Conservation (phyloP, 2,888 invertebrate genomes). For the Lypha dubia region DNA sequence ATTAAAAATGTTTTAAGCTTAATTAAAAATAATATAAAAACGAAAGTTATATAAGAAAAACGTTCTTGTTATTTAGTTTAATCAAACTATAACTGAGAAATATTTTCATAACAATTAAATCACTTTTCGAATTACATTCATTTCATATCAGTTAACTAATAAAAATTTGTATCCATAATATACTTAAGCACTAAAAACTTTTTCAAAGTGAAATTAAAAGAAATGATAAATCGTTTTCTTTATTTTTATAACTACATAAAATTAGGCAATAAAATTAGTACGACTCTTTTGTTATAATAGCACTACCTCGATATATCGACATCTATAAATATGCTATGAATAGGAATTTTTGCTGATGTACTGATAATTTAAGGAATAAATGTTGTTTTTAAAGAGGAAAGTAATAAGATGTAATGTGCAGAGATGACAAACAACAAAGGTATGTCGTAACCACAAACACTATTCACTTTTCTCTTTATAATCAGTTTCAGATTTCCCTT, state of each 20-base stretch:
- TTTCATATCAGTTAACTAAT: constrained; percentile 56
- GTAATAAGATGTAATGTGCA: constrained; percentile 49
- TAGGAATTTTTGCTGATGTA: constrained; percentile 38
- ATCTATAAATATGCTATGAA: constrained; percentile 57
- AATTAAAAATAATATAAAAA: constrained; percentile 32
- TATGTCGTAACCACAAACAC: constrained; percentile 71
- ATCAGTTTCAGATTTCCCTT: constrained; percentile 62
- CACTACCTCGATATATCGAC: background rate
- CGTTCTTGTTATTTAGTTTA: background rate
- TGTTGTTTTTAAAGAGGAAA: constrained; percentile 27
- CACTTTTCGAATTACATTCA: constrained; percentile 71
- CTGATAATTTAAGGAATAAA: constrained; percentile 28
- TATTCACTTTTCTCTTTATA: constrained; percentile 65
- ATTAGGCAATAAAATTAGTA: constrained; percentile 35
- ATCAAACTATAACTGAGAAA: constrained; percentile 24
- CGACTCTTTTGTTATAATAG: constrained; percentile 56
- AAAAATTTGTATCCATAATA: constrained; percentile 52
- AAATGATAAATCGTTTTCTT: constrained; percentile 42
- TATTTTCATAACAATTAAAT: constrained; percentile 68
- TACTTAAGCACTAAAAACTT: constrained; percentile 56
- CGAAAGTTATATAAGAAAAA: constrained; percentile 10
- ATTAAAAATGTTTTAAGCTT: constrained; percentile 42
- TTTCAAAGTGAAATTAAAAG: constrained; percentile 21
- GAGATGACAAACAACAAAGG: constrained; percentile 69
- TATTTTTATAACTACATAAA: constrained; percentile 14